Evolutionary conservation across 2,113 vertebrate genomes (phyloP).

Genomic region (Chamaetylas fuelleborni): DNA sequence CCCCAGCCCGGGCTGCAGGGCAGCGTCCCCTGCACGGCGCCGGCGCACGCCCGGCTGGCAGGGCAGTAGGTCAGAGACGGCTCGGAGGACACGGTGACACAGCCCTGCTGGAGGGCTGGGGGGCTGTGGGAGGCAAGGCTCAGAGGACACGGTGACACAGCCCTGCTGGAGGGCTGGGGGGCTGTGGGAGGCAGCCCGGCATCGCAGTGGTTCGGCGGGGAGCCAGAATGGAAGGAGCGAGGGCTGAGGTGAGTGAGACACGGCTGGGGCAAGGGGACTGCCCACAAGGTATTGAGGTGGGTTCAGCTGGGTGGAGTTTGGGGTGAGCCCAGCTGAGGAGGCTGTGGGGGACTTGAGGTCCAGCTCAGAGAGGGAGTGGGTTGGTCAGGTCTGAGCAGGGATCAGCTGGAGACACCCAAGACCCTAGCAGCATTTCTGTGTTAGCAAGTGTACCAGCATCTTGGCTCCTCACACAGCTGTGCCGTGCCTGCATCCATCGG

Average conservation of each 20-base stretch:
- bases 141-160: neutral
- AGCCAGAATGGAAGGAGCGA: neutral
- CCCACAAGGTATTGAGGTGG: fast-evolving
- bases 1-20: neutral
- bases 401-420: neutral
- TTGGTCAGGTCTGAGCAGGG: neutral
- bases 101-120: no score
- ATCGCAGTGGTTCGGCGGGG: fast-evolving
- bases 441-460: fast-evolving
- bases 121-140: neutral
- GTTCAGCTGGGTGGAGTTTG: neutral
- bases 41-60: neutral
- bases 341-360: neutral
- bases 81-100: no score
- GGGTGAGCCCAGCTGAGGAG: neutral
- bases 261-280: fast-evolving
- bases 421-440: neutral
- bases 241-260: neutral
- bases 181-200: fast-evolving
- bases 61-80: slow-evolving; percentile 29
- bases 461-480: fast-evolving
- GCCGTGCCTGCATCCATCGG: fast-evolving
- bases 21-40: neutral
- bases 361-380: neutral
- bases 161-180: fast-evolving